These are phyloP conservation scores for Diadophis punctatus DNA, from an alignment of 2,113 vertebrate species.

Conservation along the genomic window DNA sequence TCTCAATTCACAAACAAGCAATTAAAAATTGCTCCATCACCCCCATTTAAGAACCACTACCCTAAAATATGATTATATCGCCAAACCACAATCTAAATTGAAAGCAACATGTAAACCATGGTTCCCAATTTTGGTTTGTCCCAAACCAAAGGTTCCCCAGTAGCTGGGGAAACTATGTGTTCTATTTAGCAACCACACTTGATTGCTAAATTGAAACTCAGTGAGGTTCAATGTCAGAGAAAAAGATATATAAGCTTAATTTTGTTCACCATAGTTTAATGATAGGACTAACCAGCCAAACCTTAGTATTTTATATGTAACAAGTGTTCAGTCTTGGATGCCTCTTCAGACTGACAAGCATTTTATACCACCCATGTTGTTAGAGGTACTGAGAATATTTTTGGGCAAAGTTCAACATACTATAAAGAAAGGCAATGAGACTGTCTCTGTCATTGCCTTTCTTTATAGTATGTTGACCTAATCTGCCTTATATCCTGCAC, in stretches of 20 bases:
- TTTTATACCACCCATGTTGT: conserved; percentile 20
- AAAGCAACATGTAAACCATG: neutral
- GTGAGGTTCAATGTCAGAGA: neutral
- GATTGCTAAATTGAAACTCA: neutral
- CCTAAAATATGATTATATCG: neutral
- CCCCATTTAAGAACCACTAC: neutral
- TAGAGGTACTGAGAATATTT: conserved; percentile 38
- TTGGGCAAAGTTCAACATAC: conserved; percentile 42
- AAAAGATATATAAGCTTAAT: neutral
- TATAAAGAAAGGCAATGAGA: conserved; percentile 55
- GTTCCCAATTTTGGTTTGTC: neutral
- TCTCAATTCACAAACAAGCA: neutral
- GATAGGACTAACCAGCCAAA: neutral
- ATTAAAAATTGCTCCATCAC: neutral
- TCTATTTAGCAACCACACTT: neutral
- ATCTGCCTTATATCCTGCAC: conserved; percentile 34
- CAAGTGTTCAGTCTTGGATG: neutral
- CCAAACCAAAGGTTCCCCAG: no score
- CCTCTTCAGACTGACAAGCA: conserved; percentile 20
- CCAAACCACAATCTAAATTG: neutral
- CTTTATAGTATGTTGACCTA: neutral
- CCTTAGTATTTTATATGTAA: neutral
- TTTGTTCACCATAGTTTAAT: neutral
- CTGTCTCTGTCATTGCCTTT: conserved; percentile 45
- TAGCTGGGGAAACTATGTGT: neutral